Conservation (phyloP, 2,888 invertebrate species). For the Galeruca laticollis region DNA sequence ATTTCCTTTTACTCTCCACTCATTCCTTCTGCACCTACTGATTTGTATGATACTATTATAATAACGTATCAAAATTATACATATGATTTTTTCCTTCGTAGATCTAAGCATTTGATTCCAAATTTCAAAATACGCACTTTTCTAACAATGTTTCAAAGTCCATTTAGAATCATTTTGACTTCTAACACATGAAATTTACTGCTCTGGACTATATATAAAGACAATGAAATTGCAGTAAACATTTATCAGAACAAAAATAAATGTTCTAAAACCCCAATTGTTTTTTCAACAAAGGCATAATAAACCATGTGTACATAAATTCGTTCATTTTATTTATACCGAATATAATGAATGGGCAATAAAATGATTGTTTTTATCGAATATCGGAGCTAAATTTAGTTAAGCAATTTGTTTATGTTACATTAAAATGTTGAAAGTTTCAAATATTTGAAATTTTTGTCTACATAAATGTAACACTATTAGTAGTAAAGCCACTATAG, state of each 20-base stretch:
- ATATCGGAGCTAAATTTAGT: conserved; percentile 26
- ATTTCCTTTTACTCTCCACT: no score
- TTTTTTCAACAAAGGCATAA: conserved; percentile 19
- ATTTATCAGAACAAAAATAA: conserved; percentile 8
- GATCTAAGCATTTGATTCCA: neutral
- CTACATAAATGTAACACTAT: conserved; percentile 6
- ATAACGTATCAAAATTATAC: no score
- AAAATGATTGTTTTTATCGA: conserved; percentile 22
- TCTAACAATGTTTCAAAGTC: no score
- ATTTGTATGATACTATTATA: no score
- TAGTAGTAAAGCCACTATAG: neutral
- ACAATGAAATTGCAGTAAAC: neutral
- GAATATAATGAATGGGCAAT: conserved; percentile 37
- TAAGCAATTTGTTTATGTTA: conserved; percentile 35
- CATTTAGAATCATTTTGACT: neutral
- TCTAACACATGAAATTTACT: neutral
- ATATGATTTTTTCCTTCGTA: neutral
- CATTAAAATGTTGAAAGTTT: conserved; percentile 27
- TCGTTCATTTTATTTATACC: conserved; percentile 38
- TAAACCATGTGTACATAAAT: conserved; percentile 12
- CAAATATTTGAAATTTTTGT: conserved; percentile 16
- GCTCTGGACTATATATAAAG: neutral
- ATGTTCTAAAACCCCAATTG: conserved; percentile 14
- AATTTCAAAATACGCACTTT: no score
- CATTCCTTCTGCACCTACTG: no score